Conservation (phyloP, 2,797 vertebrate species). For the Dallia pectoralis region DNA sequence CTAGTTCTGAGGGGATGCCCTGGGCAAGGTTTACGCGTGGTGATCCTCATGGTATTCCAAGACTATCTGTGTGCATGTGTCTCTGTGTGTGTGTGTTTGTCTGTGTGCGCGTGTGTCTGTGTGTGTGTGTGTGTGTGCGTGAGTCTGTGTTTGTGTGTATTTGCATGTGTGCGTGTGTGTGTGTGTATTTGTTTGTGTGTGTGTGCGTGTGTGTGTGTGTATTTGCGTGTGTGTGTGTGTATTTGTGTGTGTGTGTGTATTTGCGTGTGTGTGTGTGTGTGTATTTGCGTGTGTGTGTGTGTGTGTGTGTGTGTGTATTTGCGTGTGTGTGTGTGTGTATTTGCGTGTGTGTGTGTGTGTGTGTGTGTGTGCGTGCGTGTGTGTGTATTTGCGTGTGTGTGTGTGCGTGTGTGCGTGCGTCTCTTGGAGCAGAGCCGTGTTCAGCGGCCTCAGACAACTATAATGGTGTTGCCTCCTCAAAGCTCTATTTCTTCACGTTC, state of each 20-base stretch:
- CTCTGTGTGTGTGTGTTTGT: no score
- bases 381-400: neutral
- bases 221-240: no score
- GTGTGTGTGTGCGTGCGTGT: neutral
- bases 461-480: slow-evolving; percentile 12
- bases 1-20: neutral
- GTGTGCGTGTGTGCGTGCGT: slow-evolving; percentile 11
- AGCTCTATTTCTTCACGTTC: slow-evolving; percentile 47
- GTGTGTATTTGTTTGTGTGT: neutral
- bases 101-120: no score
- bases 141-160: no score
- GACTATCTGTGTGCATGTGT: neutral
- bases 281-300: no score
- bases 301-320: neutral
- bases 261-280: neutral
- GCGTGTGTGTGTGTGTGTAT: no score
- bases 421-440: slow-evolving; percentile 2
- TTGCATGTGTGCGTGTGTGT: slow-evolving; percentile 6
- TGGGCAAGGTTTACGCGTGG: neutral
- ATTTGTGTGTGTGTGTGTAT: neutral
- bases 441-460: slow-evolving; percentile 37
- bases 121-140: no score
- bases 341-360: neutral
- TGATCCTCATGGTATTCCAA: neutral
- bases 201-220: neutral